Evolutionary conservation across 2,888 invertebrate species (phyloP), one percentile per base, ranked within the genome.

Genomic region (Sarcophaga subvicina): DNA sequence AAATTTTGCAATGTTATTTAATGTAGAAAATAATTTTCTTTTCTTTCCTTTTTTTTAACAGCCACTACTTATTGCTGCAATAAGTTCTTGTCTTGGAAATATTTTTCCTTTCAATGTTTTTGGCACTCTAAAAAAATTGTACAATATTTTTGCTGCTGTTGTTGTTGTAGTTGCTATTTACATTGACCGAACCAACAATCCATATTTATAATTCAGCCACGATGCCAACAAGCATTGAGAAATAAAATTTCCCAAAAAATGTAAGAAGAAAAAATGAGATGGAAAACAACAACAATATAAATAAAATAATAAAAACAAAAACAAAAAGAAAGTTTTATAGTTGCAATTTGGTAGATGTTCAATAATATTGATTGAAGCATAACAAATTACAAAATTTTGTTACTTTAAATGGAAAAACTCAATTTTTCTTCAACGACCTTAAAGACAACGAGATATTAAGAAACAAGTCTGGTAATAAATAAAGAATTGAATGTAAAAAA

Each of bases 351-450:
- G 71, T 49, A 59, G 62, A 83, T 72, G 62, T 78, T 78, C 54
- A 72, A 83, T 67, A 72, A 67, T 72, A 72, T 77, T 80, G 84
- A 85, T 80, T 85, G 80, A 77, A 85, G 75, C 84, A 85, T 85
- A 80, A 85, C 76, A 67, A 80, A 76, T 80, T 85, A 67, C 69
- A 22, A 78, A 75, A 47, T 25, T 77, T 75, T 67, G 8, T 72
- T 67, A 22, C 12, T 63, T 62, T 72, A 67, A 72, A 71, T 5
- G 11, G 20, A 22, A 49, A 73, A 82, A 79, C 45, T 47, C 49
- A 78, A 71, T 84, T 80, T 75, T 77, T 47, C 62, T 80, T 11
- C 80, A 47, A 63, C 64, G 60, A 77, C 73, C 77, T 80, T 79
- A 62, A 80, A 86, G 59, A 77, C 72, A 79, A 80, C 72, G 62